Percentiles rank a stretch among this genome's conserved stretches.
Evolutionary conservation across 2,113 vertebrate species (phyloP).

Genomic region (Rissa tridactyla): DNA sequence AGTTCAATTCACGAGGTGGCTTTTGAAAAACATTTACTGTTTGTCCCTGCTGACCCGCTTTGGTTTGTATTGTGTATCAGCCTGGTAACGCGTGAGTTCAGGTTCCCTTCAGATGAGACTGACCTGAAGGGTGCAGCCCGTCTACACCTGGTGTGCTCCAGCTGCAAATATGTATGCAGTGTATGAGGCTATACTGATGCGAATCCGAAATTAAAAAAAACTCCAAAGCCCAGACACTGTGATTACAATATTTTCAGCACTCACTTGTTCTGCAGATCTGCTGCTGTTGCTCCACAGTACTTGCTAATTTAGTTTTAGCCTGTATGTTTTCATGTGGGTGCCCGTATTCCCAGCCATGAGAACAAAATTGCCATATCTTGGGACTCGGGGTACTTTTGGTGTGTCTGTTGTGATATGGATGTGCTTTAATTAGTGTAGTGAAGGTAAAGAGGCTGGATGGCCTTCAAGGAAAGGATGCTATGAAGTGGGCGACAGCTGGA

Average conservation of each 20-base stretch:
- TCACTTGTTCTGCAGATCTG: background rate
- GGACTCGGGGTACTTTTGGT: background rate
- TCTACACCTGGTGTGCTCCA: too few relatives aligned
- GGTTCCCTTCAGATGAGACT: background rate
- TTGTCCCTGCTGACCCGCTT: background rate
- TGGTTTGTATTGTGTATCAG: background rate
- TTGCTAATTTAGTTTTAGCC: background rate
- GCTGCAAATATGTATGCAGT: rapidly evolving
- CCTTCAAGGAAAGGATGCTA: background rate
- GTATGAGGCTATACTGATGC: background rate
- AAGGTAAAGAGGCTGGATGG: background rate
- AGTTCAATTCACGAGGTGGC: background rate
- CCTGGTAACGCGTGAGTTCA: rapidly evolving
- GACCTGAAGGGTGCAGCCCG: background rate
- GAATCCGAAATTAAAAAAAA: background rate
- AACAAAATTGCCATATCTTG: background rate
- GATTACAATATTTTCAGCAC: background rate
- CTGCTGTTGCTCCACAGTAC: background rate
- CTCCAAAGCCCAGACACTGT: background rate
- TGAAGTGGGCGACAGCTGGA: background rate
- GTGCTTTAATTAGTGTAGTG: background rate
- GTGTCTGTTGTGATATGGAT: background rate
- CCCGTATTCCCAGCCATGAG: background rate
- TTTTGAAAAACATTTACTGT: background rate
- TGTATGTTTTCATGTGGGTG: background rate